Evolutionary conservation across 2,888 invertebrate genomes (phyloP), one percentile per base, ranked within the genome.

Genomic region (Cantharis nigra): DNA sequence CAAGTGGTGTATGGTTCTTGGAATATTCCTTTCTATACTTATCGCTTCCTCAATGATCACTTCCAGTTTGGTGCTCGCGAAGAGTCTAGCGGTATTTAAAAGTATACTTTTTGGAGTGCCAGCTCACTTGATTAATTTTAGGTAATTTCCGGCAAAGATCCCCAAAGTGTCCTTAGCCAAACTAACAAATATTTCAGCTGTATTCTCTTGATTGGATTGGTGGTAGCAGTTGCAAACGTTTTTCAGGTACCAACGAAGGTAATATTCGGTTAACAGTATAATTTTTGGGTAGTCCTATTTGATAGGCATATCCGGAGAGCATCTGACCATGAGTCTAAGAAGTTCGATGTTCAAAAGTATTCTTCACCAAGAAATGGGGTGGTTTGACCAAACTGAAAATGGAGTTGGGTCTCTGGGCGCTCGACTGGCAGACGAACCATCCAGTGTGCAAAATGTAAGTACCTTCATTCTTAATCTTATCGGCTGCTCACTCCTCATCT

Each of bases 361-460:
- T 88, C 85, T 96, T 2, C 89, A 90, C 80, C 96, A 95, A 88
- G 95, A 95, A 85, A 90, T 94, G 76, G 92, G 91, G 2, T 95
- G 93, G 91, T 95, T 92, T 85, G 95, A 96, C 83, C 90, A 93
- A 79, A 92, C 92, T 79, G 88, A 91, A 65, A 94, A 96, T 85
- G 92, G 93, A 2, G 93, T 94, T 0, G 96, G 96, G 1, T 93
- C 94, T 2, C 88, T 96, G 0, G 94, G 94, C 83, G 92, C 95
- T 1, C 90, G 92, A 76, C 89, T 96, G 5, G 94, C 95, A 0
- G 92, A 93, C 0, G 96, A 96, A 88, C 94, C 95, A 0, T 92
- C 95, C 0, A 91, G 92, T 72, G 93, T 96, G 0, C 95, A 96
- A 89, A 95, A 95, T 96, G 95, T 95, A 3, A 95, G 49, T n/a